phyloP scores from a whole-genome alignment of 2,113 vertebrate species.

The Ophiodon elongatus region DNA sequence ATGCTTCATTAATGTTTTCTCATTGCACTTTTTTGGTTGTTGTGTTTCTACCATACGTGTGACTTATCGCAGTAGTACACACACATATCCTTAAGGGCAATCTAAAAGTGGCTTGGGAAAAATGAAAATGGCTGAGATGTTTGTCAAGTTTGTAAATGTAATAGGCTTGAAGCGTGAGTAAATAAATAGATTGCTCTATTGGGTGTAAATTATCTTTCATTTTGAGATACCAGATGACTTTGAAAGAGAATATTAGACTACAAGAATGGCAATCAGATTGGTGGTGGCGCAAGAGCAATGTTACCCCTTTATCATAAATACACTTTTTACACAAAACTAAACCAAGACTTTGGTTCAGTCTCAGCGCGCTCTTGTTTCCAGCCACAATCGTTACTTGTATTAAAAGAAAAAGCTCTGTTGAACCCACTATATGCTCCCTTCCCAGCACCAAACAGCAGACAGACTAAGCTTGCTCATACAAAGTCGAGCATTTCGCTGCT shows the following conservation, averaged over 20 bases:
- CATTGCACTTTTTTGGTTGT: conserved; percentile 11
- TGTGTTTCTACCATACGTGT: background rate
- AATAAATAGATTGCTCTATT: conserved; percentile 38
- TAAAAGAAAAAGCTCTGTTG: background rate
- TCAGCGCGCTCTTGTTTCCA: background rate
- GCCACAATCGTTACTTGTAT: background rate
- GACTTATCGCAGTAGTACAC: conserved; percentile 45
- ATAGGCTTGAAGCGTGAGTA: conserved; percentile 43
- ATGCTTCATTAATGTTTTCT: conserved; percentile 21
- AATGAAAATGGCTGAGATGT: conserved; percentile 49
- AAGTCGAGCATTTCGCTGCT: background rate
- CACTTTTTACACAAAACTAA: background rate
- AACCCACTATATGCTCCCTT: background rate
- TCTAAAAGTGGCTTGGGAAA: conserved; percentile 39
- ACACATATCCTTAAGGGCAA: conserved; percentile 51
- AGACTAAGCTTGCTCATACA: background rate
- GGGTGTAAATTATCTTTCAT: conserved; percentile 49
- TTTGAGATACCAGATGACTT: conserved; percentile 35
- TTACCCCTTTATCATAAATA: conserved; percentile 15
- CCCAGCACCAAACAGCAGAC: background rate
- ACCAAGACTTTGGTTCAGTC: conserved; percentile 1
- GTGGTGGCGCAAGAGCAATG: background rate
- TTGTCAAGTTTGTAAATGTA: conserved; percentile 52
- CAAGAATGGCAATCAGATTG: background rate
- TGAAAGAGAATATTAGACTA: conserved; percentile 18